These are phyloP conservation scores for Caenorhabditis japonica DNA, from an alignment of 2,888 invertebrate species.

Conservation along the genomic window DNA sequence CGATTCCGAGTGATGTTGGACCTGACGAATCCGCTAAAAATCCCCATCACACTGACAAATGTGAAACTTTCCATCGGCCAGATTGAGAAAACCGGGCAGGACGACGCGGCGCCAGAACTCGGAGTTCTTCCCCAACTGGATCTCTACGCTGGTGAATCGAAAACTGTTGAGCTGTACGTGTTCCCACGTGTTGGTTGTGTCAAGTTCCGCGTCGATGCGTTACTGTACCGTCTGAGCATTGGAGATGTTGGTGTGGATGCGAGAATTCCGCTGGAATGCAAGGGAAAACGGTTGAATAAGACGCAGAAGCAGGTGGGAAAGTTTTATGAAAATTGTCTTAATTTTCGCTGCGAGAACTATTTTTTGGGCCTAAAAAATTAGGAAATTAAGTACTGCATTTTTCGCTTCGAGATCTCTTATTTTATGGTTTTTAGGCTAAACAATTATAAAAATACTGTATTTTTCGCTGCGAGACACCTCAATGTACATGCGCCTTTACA, in stretches of 20 bases:
- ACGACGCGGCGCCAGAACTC: slow-evolving; percentile 3
- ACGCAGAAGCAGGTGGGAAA: slow-evolving; percentile 59
- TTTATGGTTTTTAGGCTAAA: too few species aligned
- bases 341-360: too few species aligned
- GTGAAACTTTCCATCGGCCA: slow-evolving; percentile 55
- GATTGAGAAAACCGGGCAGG: neutral
- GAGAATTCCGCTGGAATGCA: slow-evolving; percentile 43
- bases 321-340: too few species aligned
- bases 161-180: slow-evolving; percentile 48
- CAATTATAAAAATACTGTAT: too few species aligned
- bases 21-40: slow-evolving; percentile 65
- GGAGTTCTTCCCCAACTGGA: slow-evolving; percentile 24
- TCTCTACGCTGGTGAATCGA: slow-evolving; percentile 26
- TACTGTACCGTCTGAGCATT: slow-evolving; percentile 38
- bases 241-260: slow-evolving; percentile 21
- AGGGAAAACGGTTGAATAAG: slow-evolving; percentile 64
- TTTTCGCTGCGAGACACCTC: too few species aligned
- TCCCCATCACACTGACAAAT: slow-evolving; percentile 56
- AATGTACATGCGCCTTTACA: too few species aligned
- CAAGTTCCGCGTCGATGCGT: slow-evolving; percentile 32
- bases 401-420: too few species aligned
- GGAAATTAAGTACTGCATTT: too few species aligned
- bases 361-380: too few species aligned
- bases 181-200: slow-evolving; percentile 37
- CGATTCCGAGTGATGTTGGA: slow-evolving; percentile 62